Conservation (phyloP, 2,113 vertebrate genomes). For the Mirza zaza region DNA sequence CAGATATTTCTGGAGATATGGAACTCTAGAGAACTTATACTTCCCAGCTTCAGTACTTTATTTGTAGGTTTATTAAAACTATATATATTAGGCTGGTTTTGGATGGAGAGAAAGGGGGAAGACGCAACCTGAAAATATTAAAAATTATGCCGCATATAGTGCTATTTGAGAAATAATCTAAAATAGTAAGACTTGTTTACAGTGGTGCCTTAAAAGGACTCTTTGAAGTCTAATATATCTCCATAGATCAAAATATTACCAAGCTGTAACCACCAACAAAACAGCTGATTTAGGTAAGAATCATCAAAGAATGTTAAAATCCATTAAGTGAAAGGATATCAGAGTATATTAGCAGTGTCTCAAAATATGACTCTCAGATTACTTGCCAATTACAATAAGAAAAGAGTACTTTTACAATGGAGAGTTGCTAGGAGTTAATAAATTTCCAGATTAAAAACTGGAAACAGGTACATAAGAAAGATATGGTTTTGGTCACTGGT, state of each 20-base stretch:
- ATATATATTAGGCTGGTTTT: slow-evolving; percentile 44
- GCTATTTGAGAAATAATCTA: slow-evolving; percentile 35
- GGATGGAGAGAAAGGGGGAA: not conserved
- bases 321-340: not conserved
- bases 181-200: slow-evolving; percentile 36
- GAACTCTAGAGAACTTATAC: not conserved
- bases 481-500: not conserved
- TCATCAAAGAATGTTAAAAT: slow-evolving; percentile 28
- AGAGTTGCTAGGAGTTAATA: slow-evolving; percentile 3
- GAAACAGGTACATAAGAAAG: not conserved
- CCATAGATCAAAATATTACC: not conserved
- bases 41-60: not conserved
- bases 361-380: slow-evolving; percentile 1
- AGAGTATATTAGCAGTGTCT: not conserved
- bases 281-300: not conserved
- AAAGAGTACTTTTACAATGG: not conserved
- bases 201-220: slow-evolving; percentile 22
- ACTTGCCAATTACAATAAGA: not conserved
- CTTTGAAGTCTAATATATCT: not conserved
- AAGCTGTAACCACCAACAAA: not conserved
- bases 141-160: not conserved
- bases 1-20: slow-evolving; percentile 25
- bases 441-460: slow-evolving; percentile 17
- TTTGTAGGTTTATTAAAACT: slow-evolving; percentile 35
- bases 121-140: not conserved